A percentile compares a stretch with the other conserved stretches of the same genome.
Evolutionary conservation across 2,113 vertebrate species (phyloP).

Genomic region (Talpa occidentalis): DNA sequence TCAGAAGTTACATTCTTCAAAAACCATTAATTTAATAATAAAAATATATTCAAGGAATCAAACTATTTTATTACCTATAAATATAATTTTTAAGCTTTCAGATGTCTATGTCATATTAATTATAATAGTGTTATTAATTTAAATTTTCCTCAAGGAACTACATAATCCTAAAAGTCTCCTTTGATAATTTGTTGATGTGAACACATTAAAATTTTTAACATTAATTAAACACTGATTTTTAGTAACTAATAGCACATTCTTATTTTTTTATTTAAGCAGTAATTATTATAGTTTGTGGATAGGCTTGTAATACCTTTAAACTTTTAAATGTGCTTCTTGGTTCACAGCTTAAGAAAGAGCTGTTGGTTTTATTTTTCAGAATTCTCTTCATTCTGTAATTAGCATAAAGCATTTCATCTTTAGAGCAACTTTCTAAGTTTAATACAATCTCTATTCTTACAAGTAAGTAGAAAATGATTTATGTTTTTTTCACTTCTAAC

Average conservation of each 20-base stretch:
- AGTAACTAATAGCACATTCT: not conserved
- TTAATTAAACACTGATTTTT: not conserved
- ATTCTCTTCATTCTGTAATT: not conserved
- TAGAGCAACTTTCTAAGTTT: slow-evolving; percentile 11
- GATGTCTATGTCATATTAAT: not conserved
- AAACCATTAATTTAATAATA: slow-evolving; percentile 22
- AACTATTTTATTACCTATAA: slow-evolving; percentile 22
- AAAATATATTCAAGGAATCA: not conserved
- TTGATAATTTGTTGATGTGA: not conserved
- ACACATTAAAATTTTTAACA: not conserved
- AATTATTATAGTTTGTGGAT: slow-evolving; percentile 12
- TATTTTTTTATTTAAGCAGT: slow-evolving; percentile 35
- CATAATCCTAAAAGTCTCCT: not conserved
- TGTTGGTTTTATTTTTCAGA: not conserved
- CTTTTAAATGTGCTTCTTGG: not conserved
- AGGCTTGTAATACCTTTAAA: not conserved
- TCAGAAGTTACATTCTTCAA: not conserved
- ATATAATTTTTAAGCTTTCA: not conserved
- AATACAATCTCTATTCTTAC: slow-evolving; percentile 27
- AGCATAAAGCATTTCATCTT: slow-evolving; percentile 33
- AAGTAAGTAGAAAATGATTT: slow-evolving; percentile 51
- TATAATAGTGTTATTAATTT: slow-evolving; percentile 23
- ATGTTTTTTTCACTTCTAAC: not conserved
- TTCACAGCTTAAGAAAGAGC: not conserved
- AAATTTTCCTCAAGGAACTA: slow-evolving; percentile 29